Base-by-base conservation (phyloP, 1,140 invertebrate species). In the Anoplophora glabripennis region DNA sequence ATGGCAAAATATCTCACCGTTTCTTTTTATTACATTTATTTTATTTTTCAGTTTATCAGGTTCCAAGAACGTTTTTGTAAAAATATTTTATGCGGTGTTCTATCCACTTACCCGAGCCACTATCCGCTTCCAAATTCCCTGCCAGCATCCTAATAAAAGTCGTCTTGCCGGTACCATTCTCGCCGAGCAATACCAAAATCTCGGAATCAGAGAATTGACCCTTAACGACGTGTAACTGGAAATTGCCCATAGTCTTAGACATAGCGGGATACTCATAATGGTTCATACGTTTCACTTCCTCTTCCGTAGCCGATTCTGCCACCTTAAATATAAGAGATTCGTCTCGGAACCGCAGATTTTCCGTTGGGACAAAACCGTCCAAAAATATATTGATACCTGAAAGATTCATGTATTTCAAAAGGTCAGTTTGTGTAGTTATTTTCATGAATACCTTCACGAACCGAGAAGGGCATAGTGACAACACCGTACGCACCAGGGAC, bases 151-250 rank as follows among this genome's bases (percentile, higher is more conserved):
- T 83, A 72, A 99, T 99, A 69, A 99, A 97, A 11, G 98, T 99
- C 0, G 98, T 99, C 80, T 99, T 99, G 42, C 98, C 98, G 44
- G 98, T 99, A 63, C 98, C 98, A 81, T 99, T 99, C 77, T 99
- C 98, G 55, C 98, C 98, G 47, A 99, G 81, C 73, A 99, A 80
- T 11, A 99, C 98, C 71, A 99, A 85, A 76, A 99, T 99, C 80
- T 99, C 98, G 3, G 98, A 99, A 79, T 99, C 98, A 17, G 96
- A 98, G 75, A 99, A 99, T 71, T 96, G 93, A 11, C 98, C 98
- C 61, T 87, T 80, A 55, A 89, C 82, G 8, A 99, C 90, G 3
- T 78, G 78, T 41, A 99, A 78, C 47, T 84, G 77, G 73, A 99
- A 99, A 46, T 84, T 83, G 47, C 92, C 93, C 82, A 93, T 91